Base-by-base conservation (phyloP, 92 coral and sea anemone species). In the Phenganax subtilis region DNA sequence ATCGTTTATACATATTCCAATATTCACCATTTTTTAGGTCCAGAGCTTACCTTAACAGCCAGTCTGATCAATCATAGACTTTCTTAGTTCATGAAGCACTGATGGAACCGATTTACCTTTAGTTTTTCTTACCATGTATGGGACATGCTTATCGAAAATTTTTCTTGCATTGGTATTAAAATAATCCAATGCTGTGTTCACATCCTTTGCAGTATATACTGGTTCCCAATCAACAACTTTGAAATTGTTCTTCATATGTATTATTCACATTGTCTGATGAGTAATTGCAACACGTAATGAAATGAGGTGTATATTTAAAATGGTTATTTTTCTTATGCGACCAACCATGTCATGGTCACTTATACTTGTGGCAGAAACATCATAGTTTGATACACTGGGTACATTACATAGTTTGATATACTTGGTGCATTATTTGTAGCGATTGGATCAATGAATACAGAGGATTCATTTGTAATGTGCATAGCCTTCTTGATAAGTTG, bases 401-500 rank as follows among this genome's bases (percentile, higher is more conserved):
- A 20, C 25, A 20, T 20, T 20, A 20, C 16, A 11, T 11, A 17
- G 10, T 64, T 64, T 8, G 37, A 17, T 64, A 64, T 64, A 6
- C 9, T 28, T 12, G 6, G 30, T 64, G 71, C 9, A 12, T 64
- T 12, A 12, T 64, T 64, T 7, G 71, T 17, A 2, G 44, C 30
- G 12, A 62, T 62, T 7, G 29, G 5, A 64, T 64, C 71, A 64
- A 64, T 64, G 7, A 64, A 64, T 7, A 6, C 29, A 3, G 47
- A 6, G 37, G 71, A 17, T 17, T 64, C 71, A 2, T 12, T 64
- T 7, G 44, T 17, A 12, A 64, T n/a, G 37, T n/a, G 47, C 3
- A 47, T 64, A 28, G 78, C 78, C 27, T 53, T 10, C 78, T 74
- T 74, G 37, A 74, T 25, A 14, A 74, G 12, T 55, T 74, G 78